Conservation (phyloP, 2,888 invertebrate genomes). For the Nemotelus nigrinus region DNA sequence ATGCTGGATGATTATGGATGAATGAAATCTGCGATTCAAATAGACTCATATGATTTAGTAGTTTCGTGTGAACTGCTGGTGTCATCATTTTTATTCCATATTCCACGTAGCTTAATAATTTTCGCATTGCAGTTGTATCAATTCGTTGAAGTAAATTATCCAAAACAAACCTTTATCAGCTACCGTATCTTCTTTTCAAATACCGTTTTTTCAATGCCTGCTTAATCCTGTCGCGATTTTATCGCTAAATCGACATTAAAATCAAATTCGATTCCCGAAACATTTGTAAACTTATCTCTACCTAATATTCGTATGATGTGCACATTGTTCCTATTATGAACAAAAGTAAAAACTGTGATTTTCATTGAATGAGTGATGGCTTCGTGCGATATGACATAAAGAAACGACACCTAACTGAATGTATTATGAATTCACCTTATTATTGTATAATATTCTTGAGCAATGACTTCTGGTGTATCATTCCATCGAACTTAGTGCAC, state of each 20-base stretch:
- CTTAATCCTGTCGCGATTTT: constrained; percentile 3
- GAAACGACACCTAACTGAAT: constrained; percentile 2
- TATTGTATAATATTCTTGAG: constrained; percentile 23
- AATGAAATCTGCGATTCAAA: too few relatives aligned
- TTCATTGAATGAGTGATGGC: constrained; percentile 6
- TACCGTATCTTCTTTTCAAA: constrained; percentile 7
- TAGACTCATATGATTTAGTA: too few relatives aligned
- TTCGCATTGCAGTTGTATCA: too few relatives aligned
- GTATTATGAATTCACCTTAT: constrained; percentile 27
- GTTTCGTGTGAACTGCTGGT: too few relatives aligned
- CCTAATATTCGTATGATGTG: not conserved
- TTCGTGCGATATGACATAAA: constrained; percentile 6
- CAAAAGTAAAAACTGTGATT: constrained; percentile 26
- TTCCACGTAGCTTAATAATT: too few relatives aligned
- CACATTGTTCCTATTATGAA: constrained; percentile 15
- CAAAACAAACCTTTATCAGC: not conserved
- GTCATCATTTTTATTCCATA: too few relatives aligned
- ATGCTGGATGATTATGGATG: too few relatives aligned
- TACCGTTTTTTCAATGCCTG: not conserved
- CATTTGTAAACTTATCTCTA: constrained; percentile 23
- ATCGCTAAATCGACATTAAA: constrained; percentile 17
- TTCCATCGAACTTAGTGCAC: constrained; percentile 10
- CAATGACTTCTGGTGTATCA: constrained; percentile 25
- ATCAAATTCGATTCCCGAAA: constrained; percentile 18
- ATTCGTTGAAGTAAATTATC: too few relatives aligned